These are phyloP conservation scores for Diabrotica balteata DNA, from an alignment of 2,888 invertebrate species.

Conservation along the genomic window DNA sequence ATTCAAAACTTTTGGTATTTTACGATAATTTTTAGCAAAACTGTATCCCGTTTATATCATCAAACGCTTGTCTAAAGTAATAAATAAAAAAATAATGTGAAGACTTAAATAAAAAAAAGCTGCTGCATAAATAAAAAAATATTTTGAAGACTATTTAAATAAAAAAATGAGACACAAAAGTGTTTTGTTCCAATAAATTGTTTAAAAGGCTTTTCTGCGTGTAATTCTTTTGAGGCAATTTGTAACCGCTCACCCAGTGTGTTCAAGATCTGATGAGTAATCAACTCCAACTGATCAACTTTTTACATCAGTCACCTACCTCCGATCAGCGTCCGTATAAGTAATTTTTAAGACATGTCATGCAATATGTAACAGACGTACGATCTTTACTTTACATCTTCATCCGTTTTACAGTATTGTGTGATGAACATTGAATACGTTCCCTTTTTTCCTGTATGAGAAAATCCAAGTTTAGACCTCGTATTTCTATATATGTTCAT, in stretches of 20 bases:
- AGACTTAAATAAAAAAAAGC: no score
- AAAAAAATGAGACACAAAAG: no score
- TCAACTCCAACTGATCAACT: conserved; percentile 30
- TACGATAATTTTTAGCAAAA: no score
- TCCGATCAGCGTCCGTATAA: conserved; percentile 28
- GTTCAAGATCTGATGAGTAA: conserved; percentile 25
- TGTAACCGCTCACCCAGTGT: conserved; percentile 23
- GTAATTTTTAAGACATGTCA: conserved; percentile 39
- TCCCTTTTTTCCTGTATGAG: conserved; percentile 36
- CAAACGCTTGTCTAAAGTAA: no score
- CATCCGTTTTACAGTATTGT: conserved; percentile 40
- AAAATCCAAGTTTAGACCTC: conserved; percentile 35
- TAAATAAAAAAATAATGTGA: no score
- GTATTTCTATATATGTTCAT: conserved; percentile 39
- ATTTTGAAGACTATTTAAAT: no score
- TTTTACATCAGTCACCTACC: conserved; percentile 33
- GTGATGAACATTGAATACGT: conserved; percentile 37
- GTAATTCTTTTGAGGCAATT: conserved; percentile 4
- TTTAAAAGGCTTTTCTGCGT: no score
- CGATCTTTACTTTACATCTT: conserved; percentile 45
- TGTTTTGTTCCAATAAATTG: no score
- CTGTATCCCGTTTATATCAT: no score
- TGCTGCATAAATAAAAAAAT: no score
- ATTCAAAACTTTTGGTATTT: no score
- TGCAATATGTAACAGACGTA: conserved; percentile 46